These are phyloP conservation scores for Lepus oiostolus DNA, from an alignment of 2,797 vertebrate genomes.

Conservation along the genomic window DNA sequence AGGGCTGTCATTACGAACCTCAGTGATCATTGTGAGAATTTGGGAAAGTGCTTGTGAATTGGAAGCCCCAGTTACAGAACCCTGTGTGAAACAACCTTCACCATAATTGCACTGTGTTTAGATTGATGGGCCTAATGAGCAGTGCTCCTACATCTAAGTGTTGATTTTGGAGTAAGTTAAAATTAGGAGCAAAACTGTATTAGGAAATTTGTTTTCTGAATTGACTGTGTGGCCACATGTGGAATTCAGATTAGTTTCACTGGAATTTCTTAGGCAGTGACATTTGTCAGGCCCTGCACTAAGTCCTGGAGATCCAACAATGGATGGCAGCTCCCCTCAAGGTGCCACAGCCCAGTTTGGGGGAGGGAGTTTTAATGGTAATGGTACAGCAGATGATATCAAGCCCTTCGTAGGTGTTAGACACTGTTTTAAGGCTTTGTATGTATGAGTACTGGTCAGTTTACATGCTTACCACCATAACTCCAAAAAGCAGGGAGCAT, in stretches of 20 bases:
- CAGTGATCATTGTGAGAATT: conserved; percentile 62
- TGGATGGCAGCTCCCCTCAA: not conserved
- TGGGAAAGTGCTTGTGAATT: conserved; percentile 44
- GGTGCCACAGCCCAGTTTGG: not conserved
- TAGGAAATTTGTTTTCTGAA: conserved; percentile 61
- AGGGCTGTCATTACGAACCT: conserved; percentile 57
- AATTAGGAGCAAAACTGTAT: conserved; percentile 70
- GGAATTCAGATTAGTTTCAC: conserved; percentile 59
- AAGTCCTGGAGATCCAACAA: not conserved
- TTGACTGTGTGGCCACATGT: not conserved
- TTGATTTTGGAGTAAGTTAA: conserved; percentile 73
- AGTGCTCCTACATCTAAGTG: conserved; percentile 74
- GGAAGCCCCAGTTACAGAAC: conserved; percentile 70
- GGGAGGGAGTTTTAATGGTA: not conserved
- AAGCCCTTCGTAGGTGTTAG: not conserved
- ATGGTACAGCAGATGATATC: not conserved
- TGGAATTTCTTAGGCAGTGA: not conserved
- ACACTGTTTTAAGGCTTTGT: not conserved
- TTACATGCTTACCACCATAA: not conserved
- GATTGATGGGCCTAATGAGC: conserved; percentile 73
- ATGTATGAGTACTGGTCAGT: not conserved
- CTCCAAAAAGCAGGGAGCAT: not conserved
- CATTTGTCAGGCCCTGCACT: not conserved
- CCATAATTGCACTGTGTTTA: conserved; percentile 72
- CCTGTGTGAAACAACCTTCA: conserved; percentile 24